phyloP scores from a whole-genome alignment of 1,140 invertebrate species.

The Berghia stephanieae region DNA sequence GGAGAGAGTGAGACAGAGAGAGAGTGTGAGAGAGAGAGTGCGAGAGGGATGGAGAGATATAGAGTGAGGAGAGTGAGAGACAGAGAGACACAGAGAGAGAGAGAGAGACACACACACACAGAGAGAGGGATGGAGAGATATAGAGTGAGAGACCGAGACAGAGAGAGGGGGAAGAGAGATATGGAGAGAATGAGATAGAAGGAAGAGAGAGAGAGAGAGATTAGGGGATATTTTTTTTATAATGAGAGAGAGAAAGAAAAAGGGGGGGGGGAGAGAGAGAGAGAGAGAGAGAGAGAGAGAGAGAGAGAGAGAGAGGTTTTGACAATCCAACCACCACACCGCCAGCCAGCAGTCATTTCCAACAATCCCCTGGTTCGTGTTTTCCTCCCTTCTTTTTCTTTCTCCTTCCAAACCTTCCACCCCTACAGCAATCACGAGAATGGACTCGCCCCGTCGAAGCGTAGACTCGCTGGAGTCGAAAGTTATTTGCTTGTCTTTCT shows the following conservation, averaged over 20 bases:
- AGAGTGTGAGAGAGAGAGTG: not conserved
- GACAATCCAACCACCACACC: not conserved
- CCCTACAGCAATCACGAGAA: not conserved
- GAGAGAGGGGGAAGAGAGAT: not conserved
- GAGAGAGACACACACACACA: not conserved
- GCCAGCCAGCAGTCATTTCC: not conserved
- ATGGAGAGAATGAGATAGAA: not conserved
- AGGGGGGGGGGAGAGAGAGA: not conserved
- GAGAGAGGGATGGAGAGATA: not conserved
- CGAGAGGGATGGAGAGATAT: not conserved
- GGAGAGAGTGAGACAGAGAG: not conserved
- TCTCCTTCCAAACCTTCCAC: not conserved
- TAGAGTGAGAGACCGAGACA: not conserved
- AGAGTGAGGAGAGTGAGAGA: not conserved
- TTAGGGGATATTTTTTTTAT: not conserved
- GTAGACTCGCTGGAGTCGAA: too few species aligned
- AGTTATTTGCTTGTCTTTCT: too few species aligned
- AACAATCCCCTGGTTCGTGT: not conserved
- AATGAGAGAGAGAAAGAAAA: not conserved
- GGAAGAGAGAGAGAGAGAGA: not conserved
- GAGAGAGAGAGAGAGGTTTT: not conserved
- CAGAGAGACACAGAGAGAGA: not conserved
- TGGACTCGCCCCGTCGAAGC: too few species aligned
- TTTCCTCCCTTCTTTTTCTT: not conserved
- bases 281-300: not conserved